Conservation (phyloP, 2,888 invertebrate species). For the Lithosia quadra region DNA sequence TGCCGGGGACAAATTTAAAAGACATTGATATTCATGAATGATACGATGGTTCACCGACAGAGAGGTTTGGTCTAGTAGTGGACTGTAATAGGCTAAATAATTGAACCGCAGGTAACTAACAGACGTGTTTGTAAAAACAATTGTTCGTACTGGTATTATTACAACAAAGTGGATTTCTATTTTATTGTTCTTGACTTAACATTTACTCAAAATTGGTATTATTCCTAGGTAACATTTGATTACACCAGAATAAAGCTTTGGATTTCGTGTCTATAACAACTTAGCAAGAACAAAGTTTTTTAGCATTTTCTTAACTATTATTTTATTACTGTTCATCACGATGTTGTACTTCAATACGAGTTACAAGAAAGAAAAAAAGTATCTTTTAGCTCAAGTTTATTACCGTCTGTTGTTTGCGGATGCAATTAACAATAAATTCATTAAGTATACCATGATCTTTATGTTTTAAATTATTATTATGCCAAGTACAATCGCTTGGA, state of each 20-base stretch:
- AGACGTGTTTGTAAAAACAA: no score
- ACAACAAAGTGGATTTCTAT: neutral
- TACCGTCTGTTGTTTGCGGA: neutral
- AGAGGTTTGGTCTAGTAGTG: no score
- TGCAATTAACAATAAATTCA: constrained; percentile 3
- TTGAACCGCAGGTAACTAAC: no score
- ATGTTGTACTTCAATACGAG: constrained; percentile 19
- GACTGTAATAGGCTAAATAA: no score
- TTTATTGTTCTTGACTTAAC: no score
- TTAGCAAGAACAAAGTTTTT: constrained; percentile 12
- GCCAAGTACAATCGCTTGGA: no score
- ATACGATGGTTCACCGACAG: no score
- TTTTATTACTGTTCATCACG: constrained; percentile 29
- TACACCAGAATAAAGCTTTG: neutral
- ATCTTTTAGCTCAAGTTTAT: neutral
- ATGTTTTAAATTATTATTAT: neutral
- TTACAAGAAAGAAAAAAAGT: constrained; percentile 21
- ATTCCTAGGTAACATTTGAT: neutral
- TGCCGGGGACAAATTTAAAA: no score
- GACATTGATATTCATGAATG: no score
- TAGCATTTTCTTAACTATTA: constrained; percentile 18
- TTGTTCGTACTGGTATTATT: no score
- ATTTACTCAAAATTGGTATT: neutral
- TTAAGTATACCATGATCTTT: neutral
- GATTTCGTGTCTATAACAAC: constrained; percentile 15